phyloP scores from a whole-genome alignment of 2,888 invertebrate species.

The Notodonta dromedarius region DNA sequence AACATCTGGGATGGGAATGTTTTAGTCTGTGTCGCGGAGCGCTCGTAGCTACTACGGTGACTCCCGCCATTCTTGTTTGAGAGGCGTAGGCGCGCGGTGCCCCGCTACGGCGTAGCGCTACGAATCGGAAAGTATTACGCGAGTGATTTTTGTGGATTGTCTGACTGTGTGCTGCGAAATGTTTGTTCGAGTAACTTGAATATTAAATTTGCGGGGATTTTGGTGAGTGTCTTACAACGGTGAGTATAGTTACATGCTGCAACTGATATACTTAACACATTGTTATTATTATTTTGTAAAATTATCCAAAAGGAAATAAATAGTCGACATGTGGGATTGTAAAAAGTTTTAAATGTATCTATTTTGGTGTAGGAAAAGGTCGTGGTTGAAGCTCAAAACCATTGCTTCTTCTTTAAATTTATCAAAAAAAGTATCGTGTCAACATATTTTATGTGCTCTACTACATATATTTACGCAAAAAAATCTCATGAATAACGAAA shows the following conservation, averaged over 20 bases:
- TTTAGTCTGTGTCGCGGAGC: constrained; percentile 31
- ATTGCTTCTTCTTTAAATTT: no score
- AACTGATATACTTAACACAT: background rate
- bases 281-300: no score
- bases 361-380: no score
- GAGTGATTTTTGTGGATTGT: constrained; percentile 41
- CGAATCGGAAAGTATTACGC: constrained; percentile 52
- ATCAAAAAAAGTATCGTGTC: no score
- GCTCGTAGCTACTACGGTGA: constrained; percentile 12
- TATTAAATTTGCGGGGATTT: constrained; percentile 18
- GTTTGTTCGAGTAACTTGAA: constrained; percentile 33
- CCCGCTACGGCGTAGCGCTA: constrained; percentile 61
- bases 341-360: no score
- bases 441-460: no score
- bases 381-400: no score
- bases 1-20: constrained; percentile 24
- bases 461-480: no score
- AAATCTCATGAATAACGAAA: no score
- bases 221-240: constrained; percentile 9
- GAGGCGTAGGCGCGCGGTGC: constrained; percentile 60
- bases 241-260: constrained; percentile 21
- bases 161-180: constrained; percentile 35
- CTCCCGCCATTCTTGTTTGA: constrained; percentile 62
- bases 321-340: no score
- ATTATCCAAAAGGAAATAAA: no score